These are phyloP conservation scores for Epizoanthus rinbou DNA, from an alignment of 92 coral and sea anemone genomes.

Conservation along the genomic window DNA sequence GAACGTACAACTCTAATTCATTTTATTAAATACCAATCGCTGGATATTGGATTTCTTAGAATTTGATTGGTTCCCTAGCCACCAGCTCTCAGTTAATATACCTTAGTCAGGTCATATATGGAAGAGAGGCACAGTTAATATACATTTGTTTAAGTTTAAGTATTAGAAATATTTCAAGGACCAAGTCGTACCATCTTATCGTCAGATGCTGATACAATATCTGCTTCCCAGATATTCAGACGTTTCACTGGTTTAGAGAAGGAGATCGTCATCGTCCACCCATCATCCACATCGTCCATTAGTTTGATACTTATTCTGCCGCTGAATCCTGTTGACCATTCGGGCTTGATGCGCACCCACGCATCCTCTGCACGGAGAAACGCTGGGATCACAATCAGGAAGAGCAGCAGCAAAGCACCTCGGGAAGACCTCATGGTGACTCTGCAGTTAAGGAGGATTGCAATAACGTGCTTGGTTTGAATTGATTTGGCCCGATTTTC, in stretches of 20 bases:
- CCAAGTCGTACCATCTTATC: not conserved
- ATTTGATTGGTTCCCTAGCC: too few relatives aligned
- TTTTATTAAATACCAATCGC: too few relatives aligned
- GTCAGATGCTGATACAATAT: conserved; percentile 3
- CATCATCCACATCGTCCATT: conserved; percentile 1
- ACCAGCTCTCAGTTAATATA: too few relatives aligned
- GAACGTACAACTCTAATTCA: too few relatives aligned
- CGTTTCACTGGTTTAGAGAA: conserved; percentile 19
- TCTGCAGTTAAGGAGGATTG: too few relatives aligned
- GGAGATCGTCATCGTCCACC: conserved; percentile 23
- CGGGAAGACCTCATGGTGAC: not conserved
- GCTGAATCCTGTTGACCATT: conserved; percentile 16
- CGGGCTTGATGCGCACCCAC: not conserved
- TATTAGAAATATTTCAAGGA: too few relatives aligned
- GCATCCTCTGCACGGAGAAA: conserved; percentile 6
- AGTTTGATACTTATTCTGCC: conserved; percentile 4
- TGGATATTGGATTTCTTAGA: too few relatives aligned
- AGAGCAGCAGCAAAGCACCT: not conserved
- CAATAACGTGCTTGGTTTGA: too few relatives aligned
- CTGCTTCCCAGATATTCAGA: not conserved
- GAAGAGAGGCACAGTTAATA: too few relatives aligned
- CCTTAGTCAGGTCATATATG: too few relatives aligned
- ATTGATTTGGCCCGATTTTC: too few relatives aligned
- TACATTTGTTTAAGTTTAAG: too few relatives aligned
- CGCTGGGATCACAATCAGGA: not conserved